These are phyloP conservation scores for Agrotis clavis DNA, from an alignment of 2,888 invertebrate species.

Conservation along the genomic window DNA sequence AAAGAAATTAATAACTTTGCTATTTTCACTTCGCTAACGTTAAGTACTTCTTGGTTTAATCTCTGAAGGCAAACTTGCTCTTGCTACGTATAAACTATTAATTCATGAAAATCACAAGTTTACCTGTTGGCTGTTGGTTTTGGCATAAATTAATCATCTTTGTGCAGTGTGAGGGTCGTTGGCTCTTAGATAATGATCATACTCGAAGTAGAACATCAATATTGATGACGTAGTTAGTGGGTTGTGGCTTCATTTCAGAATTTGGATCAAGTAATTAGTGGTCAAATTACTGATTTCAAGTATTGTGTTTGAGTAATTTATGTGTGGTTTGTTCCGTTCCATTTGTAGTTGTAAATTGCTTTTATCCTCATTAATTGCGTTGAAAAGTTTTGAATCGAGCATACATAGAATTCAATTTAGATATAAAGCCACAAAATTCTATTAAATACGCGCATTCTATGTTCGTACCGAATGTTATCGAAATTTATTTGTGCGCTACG, in stretches of 20 bases:
- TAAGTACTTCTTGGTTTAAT: constrained; percentile 66
- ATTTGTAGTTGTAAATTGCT: constrained; percentile 5
- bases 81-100: constrained; percentile 39
- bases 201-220: constrained; percentile 30
- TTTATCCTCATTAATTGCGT: constrained; percentile 5
- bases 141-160: constrained; percentile 50
- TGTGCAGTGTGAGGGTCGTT: constrained; percentile 35
- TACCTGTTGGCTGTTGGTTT: constrained; percentile 53
- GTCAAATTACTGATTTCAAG: constrained; percentile 19
- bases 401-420: constrained; percentile 6
- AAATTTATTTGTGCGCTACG: constrained; percentile 11
- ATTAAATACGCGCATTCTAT: background rate
- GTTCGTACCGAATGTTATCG: background rate
- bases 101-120: constrained; percentile 51
- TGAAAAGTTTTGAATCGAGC: background rate
- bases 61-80: constrained; percentile 51
- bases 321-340: constrained; percentile 5
- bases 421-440: background rate
- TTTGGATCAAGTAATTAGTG: constrained; percentile 18
- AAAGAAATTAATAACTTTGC: constrained; percentile 67
- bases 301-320: constrained; percentile 10
- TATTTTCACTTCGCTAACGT: constrained; percentile 63
- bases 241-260: constrained; percentile 17
- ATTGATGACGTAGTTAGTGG: constrained; percentile 29
- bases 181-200: constrained; percentile 42